A percentile compares a stretch with the other conserved stretches of the same genome.
Conservation (phyloP, 2,797 vertebrate species). For the Thaleichthys pacificus region DNA sequence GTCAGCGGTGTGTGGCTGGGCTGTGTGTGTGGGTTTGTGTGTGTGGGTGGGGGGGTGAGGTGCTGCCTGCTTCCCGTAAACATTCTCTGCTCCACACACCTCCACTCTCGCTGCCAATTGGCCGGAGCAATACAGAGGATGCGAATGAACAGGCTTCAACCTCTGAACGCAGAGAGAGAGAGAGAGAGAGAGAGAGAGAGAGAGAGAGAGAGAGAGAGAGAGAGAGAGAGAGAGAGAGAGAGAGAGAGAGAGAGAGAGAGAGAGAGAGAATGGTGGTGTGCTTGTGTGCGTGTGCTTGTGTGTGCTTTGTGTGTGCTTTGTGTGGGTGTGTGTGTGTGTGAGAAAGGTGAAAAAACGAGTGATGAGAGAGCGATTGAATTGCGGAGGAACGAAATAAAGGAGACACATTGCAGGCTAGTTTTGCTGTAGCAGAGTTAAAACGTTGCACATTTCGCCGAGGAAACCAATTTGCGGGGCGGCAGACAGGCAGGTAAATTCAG, state of each 20-base stretch:
- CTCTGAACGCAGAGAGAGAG: neutral
- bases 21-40: neutral
- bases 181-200: neutral
- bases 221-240: neutral
- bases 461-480: slow-evolving; percentile 10
- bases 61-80: slow-evolving; percentile 4
- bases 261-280: neutral
- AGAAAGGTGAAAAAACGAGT: neutral
- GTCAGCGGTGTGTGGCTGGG: too few species aligned
- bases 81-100: slow-evolving; percentile 5
- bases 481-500: slow-evolving; percentile 21
- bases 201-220: neutral
- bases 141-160: neutral
- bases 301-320: neutral
- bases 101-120: slow-evolving; percentile 20
- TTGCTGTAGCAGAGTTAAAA: neutral
- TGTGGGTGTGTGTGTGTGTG: neutral
- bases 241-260: neutral
- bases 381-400: neutral
- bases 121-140: neutral
- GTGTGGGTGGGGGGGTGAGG: neutral
- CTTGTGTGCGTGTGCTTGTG: neutral
- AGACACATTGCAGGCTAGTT: slow-evolving; percentile 16
- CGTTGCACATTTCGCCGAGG: neutral
- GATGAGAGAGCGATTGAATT: slow-evolving; percentile 1